These are phyloP conservation scores for Tiaroga cobitis DNA, from an alignment of 2,797 vertebrate species.

Conservation along the genomic window DNA sequence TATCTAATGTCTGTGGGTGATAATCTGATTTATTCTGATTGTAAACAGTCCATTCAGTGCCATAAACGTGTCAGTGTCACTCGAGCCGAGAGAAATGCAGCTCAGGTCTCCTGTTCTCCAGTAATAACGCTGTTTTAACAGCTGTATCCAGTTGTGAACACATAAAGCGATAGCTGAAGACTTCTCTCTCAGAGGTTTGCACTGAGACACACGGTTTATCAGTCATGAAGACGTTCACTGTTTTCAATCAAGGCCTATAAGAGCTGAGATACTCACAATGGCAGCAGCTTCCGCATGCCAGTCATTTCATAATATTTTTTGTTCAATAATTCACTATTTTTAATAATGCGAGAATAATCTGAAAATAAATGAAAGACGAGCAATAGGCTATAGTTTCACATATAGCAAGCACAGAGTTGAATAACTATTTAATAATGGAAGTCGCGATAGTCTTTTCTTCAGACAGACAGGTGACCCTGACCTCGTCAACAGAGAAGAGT, in stretches of 20 bases:
- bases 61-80: slow-evolving; percentile 11
- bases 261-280: too few relatives aligned
- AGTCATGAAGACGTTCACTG: neutral
- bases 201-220: neutral
- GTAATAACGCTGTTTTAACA: neutral
- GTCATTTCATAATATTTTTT: too few relatives aligned
- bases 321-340: neutral
- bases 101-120: neutral
- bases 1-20: slow-evolving; percentile 10
- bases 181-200: neutral
- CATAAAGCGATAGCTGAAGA: neutral
- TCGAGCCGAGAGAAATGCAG: slow-evolving; percentile 18
- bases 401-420: neutral
- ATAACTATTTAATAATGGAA: neutral
- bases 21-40: slow-evolving; percentile 14
- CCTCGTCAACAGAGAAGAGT: too few relatives aligned
- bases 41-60: slow-evolving; percentile 37
- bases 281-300: too few relatives aligned
- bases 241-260: too few relatives aligned
- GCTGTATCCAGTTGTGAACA: neutral
- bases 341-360: too few relatives aligned
- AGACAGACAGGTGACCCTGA: too few relatives aligned
- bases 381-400: too few relatives aligned
- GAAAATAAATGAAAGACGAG: neutral
- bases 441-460: too few relatives aligned